phyloP scores from a whole-genome alignment of 2,888 invertebrate species.

The Drosophila maculinotata region DNA sequence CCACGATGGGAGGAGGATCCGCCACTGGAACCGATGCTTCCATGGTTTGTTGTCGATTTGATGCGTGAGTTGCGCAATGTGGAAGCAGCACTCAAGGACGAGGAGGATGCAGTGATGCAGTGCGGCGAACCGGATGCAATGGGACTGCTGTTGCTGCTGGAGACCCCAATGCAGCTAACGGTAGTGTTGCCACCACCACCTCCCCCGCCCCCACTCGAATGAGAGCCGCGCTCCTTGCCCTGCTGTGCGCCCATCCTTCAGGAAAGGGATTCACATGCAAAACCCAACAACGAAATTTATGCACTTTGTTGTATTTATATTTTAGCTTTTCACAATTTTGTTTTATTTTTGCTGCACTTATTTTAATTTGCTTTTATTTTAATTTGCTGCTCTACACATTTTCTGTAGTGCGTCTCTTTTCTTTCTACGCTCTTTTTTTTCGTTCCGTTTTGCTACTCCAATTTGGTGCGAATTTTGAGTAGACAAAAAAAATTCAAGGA shows the following conservation, averaged over 20 bases:
- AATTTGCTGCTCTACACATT: slow-evolving; percentile 65
- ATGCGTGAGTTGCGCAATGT: slow-evolving; percentile 91
- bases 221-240: slow-evolving; percentile 93
- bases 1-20: slow-evolving; percentile 67
- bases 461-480: slow-evolving; percentile 77
- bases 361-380: slow-evolving; percentile 57
- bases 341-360: slow-evolving; percentile 41
- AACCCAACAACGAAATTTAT: slow-evolving; percentile 19
- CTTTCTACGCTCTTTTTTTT: slow-evolving; percentile 64
- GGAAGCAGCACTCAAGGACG: slow-evolving; percentile 85
- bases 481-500: slow-evolving; percentile 77
- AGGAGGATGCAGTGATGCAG: slow-evolving; percentile 83
- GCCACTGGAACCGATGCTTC: slow-evolving; percentile 63
- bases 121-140: slow-evolving; percentile 78
- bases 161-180: slow-evolving; percentile 87
- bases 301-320: slow-evolving; percentile 26
- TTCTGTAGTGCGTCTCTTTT: slow-evolving; percentile 61
- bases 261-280: slow-evolving; percentile 59
- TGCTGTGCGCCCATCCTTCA: slow-evolving; percentile 94
- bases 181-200: slow-evolving; percentile 74
- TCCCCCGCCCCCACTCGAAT: slow-evolving; percentile 81
- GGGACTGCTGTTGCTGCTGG: slow-evolving; percentile 83
- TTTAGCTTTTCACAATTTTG: slow-evolving; percentile 41
- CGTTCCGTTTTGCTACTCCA: slow-evolving; percentile 62
- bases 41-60: slow-evolving; percentile 85